Evolutionary conservation across 1,140 invertebrate species (phyloP), one percentile per base, ranked within the genome.

Genomic region (Mylabris phalerata): DNA sequence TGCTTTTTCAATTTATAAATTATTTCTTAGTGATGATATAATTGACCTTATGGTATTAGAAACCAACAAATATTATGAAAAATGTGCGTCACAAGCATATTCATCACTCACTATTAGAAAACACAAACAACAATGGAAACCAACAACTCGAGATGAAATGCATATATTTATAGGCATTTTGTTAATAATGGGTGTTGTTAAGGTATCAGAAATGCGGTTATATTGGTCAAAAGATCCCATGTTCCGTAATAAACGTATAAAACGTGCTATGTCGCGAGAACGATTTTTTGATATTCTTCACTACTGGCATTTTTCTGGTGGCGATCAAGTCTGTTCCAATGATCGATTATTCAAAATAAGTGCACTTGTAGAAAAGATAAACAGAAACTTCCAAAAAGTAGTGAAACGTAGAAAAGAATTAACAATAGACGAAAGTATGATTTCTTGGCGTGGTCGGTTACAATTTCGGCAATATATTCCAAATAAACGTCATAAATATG

Each of bases 391-490:
- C 39, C 10, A 40, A 40, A 40, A 7, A 40, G 10, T 1, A 1
- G 6, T 40, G 39, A 40, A 40, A 55, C 54, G 65, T 57, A 57
- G 48, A n/a, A 52, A 70, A 70, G 61, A 70, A 13, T 50, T 75
- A 40, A 69, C 63, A 38, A 61, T 76, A 38, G 72, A 76, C 62
- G 73, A 76, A 61, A 63, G 49, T 10, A 24, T 75, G 46, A 54
- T 73, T 10, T 62, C 48, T n/a, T n/a, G n/a, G n/a, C n/a, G n/a
- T n/a, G n/a, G n/a, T n/a, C n/a, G n/a, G n/a, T n/a, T n/a, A n/a
- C n/a, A n/a, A n/a, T n/a, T n/a, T n/a, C n/a, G n/a, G n/a, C n/a
- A n/a, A n/a, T n/a, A n/a, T n/a, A 65, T 68, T 40, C 59, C 62
- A 58, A 40, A 47, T 40, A 70, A 70, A 57, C 39, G 58, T 19